phyloP scores from a whole-genome alignment of 2,888 invertebrate genomes.

The Andrena bucephala region DNA sequence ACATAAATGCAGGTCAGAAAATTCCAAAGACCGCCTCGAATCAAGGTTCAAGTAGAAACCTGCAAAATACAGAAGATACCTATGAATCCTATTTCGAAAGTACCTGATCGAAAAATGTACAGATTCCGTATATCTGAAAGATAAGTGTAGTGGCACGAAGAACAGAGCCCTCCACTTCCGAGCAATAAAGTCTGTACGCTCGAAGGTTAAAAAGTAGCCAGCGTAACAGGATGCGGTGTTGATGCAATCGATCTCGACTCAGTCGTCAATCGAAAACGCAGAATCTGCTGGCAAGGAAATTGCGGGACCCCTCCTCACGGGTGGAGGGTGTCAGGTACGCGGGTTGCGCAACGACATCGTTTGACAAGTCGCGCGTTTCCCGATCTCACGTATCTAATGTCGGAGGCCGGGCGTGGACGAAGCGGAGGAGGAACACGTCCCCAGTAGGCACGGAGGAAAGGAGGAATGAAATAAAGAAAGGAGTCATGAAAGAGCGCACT shows the following conservation, averaged over 20 bases:
- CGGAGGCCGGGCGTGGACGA: slow-evolving; percentile 51
- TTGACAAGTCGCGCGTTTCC: slow-evolving; percentile 71
- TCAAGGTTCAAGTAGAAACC: too few species aligned
- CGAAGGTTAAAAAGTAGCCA: slow-evolving; percentile 36
- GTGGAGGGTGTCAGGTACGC: slow-evolving; percentile 70
- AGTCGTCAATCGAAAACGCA: slow-evolving; percentile 60
- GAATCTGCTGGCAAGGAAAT: slow-evolving; percentile 62
- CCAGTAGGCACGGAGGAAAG: slow-evolving; percentile 48
- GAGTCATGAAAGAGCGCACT: slow-evolving; percentile 78
- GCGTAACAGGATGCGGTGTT: slow-evolving; percentile 63
- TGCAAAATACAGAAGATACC: not conserved
- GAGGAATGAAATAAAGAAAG: slow-evolving; percentile 73
- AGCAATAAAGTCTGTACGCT: not conserved
- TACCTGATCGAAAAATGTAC: not conserved
- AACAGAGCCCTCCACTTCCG: not conserved
- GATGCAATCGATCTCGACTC: slow-evolving; percentile 53
- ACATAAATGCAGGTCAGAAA: too few species aligned
- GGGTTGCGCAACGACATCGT: slow-evolving; percentile 76
- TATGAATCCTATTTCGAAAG: too few species aligned
- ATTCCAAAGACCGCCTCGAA: too few species aligned
- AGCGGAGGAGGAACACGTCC: slow-evolving; percentile 49
- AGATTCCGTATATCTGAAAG: not conserved
- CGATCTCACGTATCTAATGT: slow-evolving; percentile 79
- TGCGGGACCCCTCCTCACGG: slow-evolving; percentile 34
- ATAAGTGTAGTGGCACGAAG: not conserved